Evolutionary conservation across 2,113 vertebrate genomes (phyloP), one percentile per base, ranked within the genome.

Genomic region (Tachysurus fulvidraco): DNA sequence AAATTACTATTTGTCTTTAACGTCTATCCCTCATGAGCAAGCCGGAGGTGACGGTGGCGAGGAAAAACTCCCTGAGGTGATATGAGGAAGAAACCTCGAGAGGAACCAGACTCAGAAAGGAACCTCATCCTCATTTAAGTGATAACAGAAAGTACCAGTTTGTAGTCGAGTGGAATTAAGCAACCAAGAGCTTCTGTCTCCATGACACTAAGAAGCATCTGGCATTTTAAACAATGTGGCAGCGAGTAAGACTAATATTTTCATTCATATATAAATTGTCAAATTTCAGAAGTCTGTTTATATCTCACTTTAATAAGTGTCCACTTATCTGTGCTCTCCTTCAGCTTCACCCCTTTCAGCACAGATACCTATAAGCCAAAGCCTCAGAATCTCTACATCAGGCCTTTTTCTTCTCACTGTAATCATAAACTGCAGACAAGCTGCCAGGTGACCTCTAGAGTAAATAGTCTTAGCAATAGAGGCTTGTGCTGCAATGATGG

Each of bases 401-500:
- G 17, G 19, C 36, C 5, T 41, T 44, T 78, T 59, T 80, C 19
- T 41, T 44, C 30, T 41, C 17, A 78, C 21, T 76, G n/a, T 52
- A 28, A 54, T 78, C 25, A 78, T 28, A 78, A 78, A 7, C 74
- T 54, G 50, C 50, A 28, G 74, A 78, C 74, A 78, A 78, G 74
- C n/a, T 78, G 25, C 50, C 74, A 78, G 46, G 2, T 2, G 50
- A 54, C 74, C 46, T 16, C 74, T 78, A 16, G n/a, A 78, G 7
- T 17, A 78, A 76, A 76, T 50, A n/a, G 50, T 50, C 73, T 76
- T 46, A n/a, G 46, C 50, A 78, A 54, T 30, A 17, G 25, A 28
- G n/a, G 14, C 44, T 77, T 77, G 73, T 25, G 44, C 25, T 77
- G 46, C 74, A 77, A 16, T 54, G 25, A 77, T 52, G 28, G 25